A percentile compares a stretch with the other conserved stretches of the same genome.
Conservation (phyloP, 2,888 invertebrate genomes). For the Trichopria drosophilae region DNA sequence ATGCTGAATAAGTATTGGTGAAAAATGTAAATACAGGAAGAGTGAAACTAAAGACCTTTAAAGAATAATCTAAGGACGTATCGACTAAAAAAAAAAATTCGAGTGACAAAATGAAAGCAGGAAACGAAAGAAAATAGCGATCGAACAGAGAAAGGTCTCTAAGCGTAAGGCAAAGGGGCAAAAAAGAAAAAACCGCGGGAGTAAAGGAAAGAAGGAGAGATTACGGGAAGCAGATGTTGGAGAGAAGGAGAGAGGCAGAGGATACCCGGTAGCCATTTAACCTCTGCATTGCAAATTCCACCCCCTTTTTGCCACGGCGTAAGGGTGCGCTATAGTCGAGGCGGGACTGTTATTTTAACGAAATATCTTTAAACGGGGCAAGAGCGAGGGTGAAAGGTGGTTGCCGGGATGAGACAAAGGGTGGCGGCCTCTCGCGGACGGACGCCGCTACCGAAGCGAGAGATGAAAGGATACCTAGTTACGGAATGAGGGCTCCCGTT, state of each 20-base stretch:
- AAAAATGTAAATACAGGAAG: no score
- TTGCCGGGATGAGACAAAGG: slow-evolving; percentile 22
- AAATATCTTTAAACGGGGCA: slow-evolving; percentile 57
- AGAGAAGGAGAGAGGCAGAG: slow-evolving; percentile 13
- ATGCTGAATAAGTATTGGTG: no score
- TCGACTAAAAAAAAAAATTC: no score
- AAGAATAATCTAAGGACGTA: no score
- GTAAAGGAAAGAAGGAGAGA: neutral
- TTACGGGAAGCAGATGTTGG: neutral
- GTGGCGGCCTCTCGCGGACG: slow-evolving; percentile 37
- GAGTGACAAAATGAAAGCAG: neutral
- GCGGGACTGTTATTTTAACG: slow-evolving; percentile 59
- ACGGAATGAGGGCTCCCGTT: slow-evolving; percentile 56
- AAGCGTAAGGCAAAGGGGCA: neutral
- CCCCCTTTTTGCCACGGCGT: slow-evolving; percentile 47
- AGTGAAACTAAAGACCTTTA: no score
- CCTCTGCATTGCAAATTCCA: slow-evolving; percentile 60
- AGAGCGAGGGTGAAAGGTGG: slow-evolving; percentile 30
- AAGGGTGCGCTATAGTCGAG: slow-evolving; percentile 25
- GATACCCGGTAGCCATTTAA: slow-evolving; percentile 54
- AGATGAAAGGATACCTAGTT: slow-evolving; percentile 58
- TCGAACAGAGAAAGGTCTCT: neutral
- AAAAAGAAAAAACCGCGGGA: neutral
- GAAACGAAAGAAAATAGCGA: neutral
- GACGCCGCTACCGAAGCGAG: slow-evolving; percentile 39